Conservation (phyloP, 2,797 vertebrate genomes). For the Pipistrellus nathusii region DNA sequence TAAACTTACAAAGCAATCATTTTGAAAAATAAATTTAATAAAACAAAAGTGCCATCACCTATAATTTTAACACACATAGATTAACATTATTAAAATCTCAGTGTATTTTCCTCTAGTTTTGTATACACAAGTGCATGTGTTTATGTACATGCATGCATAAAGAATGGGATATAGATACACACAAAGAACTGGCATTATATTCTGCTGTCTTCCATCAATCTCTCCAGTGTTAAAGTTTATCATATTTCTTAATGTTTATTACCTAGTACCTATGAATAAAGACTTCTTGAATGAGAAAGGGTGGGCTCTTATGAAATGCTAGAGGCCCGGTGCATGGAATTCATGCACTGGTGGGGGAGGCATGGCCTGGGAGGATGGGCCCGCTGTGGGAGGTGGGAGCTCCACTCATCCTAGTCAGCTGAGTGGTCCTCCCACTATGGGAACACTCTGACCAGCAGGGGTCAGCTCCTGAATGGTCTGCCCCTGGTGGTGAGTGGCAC, state of each 20-base stretch:
- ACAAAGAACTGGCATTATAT: background rate
- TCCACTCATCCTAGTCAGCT: too few species aligned
- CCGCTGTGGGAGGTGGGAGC: too few species aligned
- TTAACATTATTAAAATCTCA: background rate
- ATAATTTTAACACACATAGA: background rate
- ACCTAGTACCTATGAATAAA: background rate
- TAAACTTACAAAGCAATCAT: background rate
- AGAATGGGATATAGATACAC: background rate
- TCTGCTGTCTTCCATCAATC: background rate
- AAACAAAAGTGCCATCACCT: background rate
- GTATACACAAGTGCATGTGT: accelerated
- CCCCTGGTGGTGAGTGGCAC: too few species aligned
- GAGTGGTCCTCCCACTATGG: accelerated
- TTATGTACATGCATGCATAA: background rate
- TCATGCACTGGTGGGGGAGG: too few species aligned
- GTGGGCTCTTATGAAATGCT: background rate
- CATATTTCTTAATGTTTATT: background rate
- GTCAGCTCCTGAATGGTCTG: too few species aligned
- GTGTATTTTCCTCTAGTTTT: background rate
- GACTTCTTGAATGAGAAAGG: background rate
- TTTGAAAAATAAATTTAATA: background rate
- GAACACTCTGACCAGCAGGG: too few species aligned
- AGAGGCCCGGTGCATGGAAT: too few species aligned
- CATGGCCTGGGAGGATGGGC: too few species aligned
- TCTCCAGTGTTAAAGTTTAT: background rate